phyloP scores from a whole-genome alignment of 2,797 vertebrate genomes.

The Catamblyrhynchus diadema region DNA sequence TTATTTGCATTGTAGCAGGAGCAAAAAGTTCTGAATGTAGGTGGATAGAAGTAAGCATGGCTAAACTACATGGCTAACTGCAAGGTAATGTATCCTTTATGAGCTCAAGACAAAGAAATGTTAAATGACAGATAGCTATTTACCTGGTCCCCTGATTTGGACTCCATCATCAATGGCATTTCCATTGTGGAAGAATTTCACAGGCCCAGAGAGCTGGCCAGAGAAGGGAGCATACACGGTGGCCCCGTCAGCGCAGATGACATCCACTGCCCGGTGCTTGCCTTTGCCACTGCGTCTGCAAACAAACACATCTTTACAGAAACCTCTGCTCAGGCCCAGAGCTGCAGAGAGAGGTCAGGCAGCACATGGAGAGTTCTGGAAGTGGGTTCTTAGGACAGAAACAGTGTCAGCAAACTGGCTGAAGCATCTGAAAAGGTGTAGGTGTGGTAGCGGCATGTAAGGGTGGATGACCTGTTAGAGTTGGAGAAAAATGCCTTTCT shows the following conservation, averaged over 20 bases:
- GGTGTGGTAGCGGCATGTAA: background rate
- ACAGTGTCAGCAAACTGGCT: background rate
- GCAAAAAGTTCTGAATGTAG: background rate
- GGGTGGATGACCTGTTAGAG: background rate
- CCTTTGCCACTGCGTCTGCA: background rate
- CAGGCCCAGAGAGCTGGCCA: slow-evolving; percentile 71
- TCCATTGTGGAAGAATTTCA: slow-evolving; percentile 61
- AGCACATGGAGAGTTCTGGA: background rate
- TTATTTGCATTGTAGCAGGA: background rate
- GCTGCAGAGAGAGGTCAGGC: rapidly evolving
- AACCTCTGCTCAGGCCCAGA: background rate
- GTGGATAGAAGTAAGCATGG: background rate
- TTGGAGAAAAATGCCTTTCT: background rate
- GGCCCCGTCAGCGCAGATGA: slow-evolving; percentile 67
- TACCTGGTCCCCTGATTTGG: slow-evolving; percentile 74
- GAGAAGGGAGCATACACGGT: slow-evolving; percentile 79
- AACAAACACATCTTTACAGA: background rate
- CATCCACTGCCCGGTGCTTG: slow-evolving; percentile 46
- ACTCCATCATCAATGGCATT: slow-evolving; percentile 81
- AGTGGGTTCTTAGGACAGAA: background rate
- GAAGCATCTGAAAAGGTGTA: background rate
- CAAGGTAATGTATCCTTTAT: background rate
- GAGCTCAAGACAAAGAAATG: background rate
- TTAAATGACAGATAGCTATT: background rate
- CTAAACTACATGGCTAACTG: background rate